These are phyloP conservation scores for Barbus barbus DNA, from an alignment of 2,113 vertebrate genomes.

Conservation along the genomic window DNA sequence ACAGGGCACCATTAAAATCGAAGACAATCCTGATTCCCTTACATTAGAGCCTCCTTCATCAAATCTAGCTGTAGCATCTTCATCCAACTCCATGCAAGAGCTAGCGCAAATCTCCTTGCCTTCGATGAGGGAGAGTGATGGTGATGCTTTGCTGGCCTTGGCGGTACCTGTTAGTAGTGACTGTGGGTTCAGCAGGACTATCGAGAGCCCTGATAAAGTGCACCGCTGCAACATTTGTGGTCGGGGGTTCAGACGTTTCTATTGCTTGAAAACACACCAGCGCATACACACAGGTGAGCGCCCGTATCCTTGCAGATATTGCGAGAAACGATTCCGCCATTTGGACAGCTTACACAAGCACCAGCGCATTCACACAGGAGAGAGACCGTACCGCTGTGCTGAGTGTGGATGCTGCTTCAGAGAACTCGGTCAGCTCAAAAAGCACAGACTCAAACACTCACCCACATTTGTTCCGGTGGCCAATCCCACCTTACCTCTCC, in stretches of 20 bases:
- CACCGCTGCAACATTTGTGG: slow-evolving; percentile 64
- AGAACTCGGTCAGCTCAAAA: slow-evolving; percentile 65
- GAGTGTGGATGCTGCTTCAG: slow-evolving; percentile 65
- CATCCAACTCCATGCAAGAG: not conserved
- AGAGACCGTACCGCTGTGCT: slow-evolving; percentile 64
- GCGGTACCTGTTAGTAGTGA: slow-evolving; percentile 31
- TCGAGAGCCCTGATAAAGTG: slow-evolving; percentile 52
- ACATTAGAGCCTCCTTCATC: slow-evolving; percentile 32
- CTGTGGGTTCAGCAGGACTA: not conserved
- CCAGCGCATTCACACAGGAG: slow-evolving; percentile 66
- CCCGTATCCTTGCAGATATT: slow-evolving; percentile 64
- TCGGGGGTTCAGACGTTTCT: slow-evolving; percentile 64
- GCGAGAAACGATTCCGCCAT: slow-evolving; percentile 66
- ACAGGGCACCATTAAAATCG: slow-evolving; percentile 56
- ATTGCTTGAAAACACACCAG: slow-evolving; percentile 66
- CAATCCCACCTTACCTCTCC: slow-evolving; percentile 42
- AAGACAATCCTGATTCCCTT: slow-evolving; percentile 52
- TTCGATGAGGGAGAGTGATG: not conserved
- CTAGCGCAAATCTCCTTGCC: slow-evolving; percentile 38
- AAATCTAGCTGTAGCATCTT: not conserved
- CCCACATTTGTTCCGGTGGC: slow-evolving; percentile 35
- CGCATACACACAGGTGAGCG: slow-evolving; percentile 66
- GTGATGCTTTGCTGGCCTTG: slow-evolving; percentile 39
- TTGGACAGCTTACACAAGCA: slow-evolving; percentile 66
- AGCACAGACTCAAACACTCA: slow-evolving; percentile 64